Conservation (phyloP, 1,140 invertebrate species). For the Calephelis nemesis region DNA sequence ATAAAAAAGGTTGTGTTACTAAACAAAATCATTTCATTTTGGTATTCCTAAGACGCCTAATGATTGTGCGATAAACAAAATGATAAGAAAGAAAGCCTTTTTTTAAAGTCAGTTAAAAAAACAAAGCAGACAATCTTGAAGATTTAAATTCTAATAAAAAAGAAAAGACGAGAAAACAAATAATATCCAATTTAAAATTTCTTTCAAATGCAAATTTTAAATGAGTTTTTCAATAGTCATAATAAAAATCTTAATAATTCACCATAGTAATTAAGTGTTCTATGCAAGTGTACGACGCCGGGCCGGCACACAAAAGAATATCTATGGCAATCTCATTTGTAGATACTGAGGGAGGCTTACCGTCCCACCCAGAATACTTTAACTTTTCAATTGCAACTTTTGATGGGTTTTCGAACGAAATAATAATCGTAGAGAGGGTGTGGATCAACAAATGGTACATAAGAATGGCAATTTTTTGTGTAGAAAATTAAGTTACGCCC, state of each 20-base stretch:
- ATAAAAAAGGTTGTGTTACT: too few relatives aligned
- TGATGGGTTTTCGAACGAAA: conserved; percentile 78
- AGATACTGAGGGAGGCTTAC: conserved; percentile 62
- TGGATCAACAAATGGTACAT: conserved; percentile 67
- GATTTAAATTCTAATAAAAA: background rate
- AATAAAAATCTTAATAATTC: conserved; percentile 15
- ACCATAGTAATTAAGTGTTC: conserved; percentile 50
- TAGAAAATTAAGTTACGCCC: conserved; percentile 70
- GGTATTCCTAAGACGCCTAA: too few relatives aligned
- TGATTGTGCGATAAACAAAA: too few relatives aligned
- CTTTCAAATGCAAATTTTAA: conserved; percentile 17
- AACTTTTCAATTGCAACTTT: conserved; percentile 79
- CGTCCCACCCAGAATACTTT: conserved; percentile 72
- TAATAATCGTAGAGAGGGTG: conserved; percentile 74
- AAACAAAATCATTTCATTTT: too few relatives aligned
- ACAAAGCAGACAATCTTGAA: background rate
- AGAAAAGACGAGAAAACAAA: conserved; percentile 3
- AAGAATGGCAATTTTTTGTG: conserved; percentile 74
- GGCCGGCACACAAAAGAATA: conserved; percentile 67
- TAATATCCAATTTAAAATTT: conserved; percentile 18
- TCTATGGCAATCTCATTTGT: conserved; percentile 71
- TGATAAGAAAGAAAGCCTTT: too few relatives aligned
- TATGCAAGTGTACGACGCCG: conserved; percentile 39
- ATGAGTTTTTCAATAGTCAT: conserved; percentile 17
- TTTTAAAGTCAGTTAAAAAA: background rate